phyloP scores from a whole-genome alignment of 92 coral and sea anemone species.

The Zoanthus gigantus region DNA sequence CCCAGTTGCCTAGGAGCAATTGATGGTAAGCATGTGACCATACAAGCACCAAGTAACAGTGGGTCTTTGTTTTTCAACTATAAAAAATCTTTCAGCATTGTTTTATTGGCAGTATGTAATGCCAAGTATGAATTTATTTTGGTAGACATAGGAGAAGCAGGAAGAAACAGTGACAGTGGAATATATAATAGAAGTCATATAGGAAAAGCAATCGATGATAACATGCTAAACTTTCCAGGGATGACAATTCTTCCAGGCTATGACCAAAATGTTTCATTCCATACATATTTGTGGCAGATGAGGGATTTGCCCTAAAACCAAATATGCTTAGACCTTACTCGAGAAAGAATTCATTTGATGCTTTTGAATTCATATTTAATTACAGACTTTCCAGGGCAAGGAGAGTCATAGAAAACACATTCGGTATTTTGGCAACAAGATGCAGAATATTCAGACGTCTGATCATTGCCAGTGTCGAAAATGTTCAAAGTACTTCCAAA shows the following conservation, averaged over 20 bases:
- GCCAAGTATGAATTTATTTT: constrained; percentile 5
- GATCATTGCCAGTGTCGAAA: constrained; percentile 42
- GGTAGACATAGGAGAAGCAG: constrained; percentile 41
- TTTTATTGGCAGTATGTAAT: constrained; percentile 48
- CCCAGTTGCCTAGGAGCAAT: constrained; percentile 22
- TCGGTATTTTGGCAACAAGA: constrained; percentile 53
- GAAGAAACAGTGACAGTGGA: constrained; percentile 40
- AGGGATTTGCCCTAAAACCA: neutral
- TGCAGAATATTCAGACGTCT: constrained; percentile 42
- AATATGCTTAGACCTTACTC: neutral
- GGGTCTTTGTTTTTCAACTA: constrained; percentile 34
- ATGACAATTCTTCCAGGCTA: neutral
- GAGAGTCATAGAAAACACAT: constrained; percentile 44
- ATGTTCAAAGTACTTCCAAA: constrained; percentile 26
- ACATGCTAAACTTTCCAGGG: neutral
- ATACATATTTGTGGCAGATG: neutral
- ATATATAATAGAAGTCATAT: neutral
- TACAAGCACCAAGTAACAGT: constrained; percentile 33
- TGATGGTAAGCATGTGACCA: neutral
- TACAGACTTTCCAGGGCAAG: constrained; percentile 24
- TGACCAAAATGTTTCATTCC: neutral
- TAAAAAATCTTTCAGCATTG: constrained; percentile 36
- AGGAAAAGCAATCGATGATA: neutral
- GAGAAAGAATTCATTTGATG: neutral
- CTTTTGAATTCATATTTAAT: constrained; percentile 17